Evolutionary conservation across 2,113 vertebrate species (phyloP), one percentile per base, ranked within the genome.

Genomic region (Cyprinodon tularosa): DNA sequence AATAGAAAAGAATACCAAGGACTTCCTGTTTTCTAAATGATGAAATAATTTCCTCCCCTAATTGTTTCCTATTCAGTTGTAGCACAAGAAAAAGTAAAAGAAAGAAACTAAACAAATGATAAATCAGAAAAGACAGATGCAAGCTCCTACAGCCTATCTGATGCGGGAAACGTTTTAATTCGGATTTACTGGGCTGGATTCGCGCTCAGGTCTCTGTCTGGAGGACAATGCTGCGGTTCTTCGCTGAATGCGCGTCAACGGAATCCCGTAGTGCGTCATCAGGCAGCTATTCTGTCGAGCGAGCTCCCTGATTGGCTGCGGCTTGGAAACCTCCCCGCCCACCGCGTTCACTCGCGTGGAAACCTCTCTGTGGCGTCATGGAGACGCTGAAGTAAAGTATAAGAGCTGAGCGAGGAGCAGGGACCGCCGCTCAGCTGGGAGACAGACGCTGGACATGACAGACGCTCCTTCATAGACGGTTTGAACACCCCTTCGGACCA

Each of bases 251-350:
- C 96, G 95, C 97, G 96, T 98, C 97, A 98, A 96, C 96, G 96
- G 97, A 97, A 97, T 96, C 96, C 96, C 95, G 87, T 87, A 95
- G 94, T 97, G 96, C 96, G 97, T 98, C 97, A 97, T 93, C 78
- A 50, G 15, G 75, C 83, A 90, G 89, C 91, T 88, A 90, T 92
- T 93, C 75, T 81, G 40, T 72, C 1, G 6, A 91, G 84, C 76
- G 85, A 82, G 88, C 84, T 74, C 86, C 71, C 78, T 81, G 90
- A 94, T 95, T 93, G 93, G 95, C 77, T 85, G 81, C 78, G 66
- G 45, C 62, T 76, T 93, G 94, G 95, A 93, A 96, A 95, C 87
- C 93, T 92, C 88, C 88, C 95, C 96, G 94, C 96, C 89, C 81
- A 94, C 96, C 93, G 83, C 40, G 66, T 48, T 11, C 45, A 94